These are phyloP conservation scores for Patagioenas fasciata DNA, from an alignment of 2,113 vertebrate genomes.

Conservation along the genomic window DNA sequence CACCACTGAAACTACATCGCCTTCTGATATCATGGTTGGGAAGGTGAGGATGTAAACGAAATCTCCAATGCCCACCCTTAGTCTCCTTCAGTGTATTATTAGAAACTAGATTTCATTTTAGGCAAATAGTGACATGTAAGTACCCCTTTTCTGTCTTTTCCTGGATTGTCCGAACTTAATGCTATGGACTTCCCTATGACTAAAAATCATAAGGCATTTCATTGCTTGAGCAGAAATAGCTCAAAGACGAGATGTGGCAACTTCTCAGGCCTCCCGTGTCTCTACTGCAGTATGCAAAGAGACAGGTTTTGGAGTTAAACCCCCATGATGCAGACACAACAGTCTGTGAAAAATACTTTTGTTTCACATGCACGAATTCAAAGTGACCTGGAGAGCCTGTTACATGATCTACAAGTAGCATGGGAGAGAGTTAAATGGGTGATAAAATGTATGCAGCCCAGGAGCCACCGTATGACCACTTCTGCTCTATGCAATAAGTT, in stretches of 20 bases:
- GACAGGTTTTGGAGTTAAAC: background rate
- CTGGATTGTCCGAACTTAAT: background rate
- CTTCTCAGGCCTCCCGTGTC: background rate
- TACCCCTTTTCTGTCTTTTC: rapidly evolving
- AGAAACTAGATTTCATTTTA: background rate
- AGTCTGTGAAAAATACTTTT: background rate
- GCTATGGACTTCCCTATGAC: background rate
- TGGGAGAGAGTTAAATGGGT: rapidly evolving
- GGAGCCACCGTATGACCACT: background rate
- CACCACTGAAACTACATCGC: background rate
- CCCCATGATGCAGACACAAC: background rate
- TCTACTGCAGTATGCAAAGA: background rate
- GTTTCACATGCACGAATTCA: background rate
- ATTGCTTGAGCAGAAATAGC: background rate
- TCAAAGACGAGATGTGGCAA: background rate
- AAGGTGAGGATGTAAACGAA: background rate
- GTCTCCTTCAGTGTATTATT: background rate
- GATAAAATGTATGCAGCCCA: background rate
- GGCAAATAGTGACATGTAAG: background rate
- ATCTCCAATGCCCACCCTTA: background rate
- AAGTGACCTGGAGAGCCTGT: background rate
- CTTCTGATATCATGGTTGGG: background rate
- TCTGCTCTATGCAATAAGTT: background rate
- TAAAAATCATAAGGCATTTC: background rate
- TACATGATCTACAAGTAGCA: background rate